Evolutionary conservation across 2,113 vertebrate genomes (phyloP).

Genomic region (Anthoscopus minutus): DNA sequence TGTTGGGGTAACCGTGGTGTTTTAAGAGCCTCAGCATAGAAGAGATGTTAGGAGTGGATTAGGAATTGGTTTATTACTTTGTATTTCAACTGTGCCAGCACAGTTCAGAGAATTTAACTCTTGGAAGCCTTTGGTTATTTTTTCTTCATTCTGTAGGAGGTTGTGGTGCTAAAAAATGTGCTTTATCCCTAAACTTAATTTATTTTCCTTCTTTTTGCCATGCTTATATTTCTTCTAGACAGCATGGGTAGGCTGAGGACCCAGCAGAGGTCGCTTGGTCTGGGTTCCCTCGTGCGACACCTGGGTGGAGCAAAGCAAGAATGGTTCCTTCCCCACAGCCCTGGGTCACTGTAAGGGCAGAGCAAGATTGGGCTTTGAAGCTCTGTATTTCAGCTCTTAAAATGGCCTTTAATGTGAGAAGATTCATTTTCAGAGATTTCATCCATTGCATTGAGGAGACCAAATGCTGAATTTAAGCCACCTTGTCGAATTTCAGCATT

Average conservation of each 20-base stretch:
- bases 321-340: neutral
- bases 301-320: fast-evolving
- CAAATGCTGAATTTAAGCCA: neutral
- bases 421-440: neutral
- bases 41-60: neutral
- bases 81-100: neutral
- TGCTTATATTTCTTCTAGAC: neutral
- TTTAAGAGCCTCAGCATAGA: neutral
- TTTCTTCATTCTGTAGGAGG: neutral
- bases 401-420: neutral
- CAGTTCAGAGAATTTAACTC: neutral
- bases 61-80: neutral
- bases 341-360: neutral
- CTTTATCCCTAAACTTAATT: neutral
- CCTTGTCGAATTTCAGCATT: neutral
- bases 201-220: neutral
- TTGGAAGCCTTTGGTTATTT: neutral
- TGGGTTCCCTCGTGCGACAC: fast-evolving
- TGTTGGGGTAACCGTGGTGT: neutral
- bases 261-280: neutral
- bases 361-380: neutral
- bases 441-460: neutral
- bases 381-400: neutral
- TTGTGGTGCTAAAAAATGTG: neutral
- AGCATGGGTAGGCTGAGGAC: neutral